phyloP scores from a whole-genome alignment of 2,888 invertebrate genomes.

The Bombylius major region DNA sequence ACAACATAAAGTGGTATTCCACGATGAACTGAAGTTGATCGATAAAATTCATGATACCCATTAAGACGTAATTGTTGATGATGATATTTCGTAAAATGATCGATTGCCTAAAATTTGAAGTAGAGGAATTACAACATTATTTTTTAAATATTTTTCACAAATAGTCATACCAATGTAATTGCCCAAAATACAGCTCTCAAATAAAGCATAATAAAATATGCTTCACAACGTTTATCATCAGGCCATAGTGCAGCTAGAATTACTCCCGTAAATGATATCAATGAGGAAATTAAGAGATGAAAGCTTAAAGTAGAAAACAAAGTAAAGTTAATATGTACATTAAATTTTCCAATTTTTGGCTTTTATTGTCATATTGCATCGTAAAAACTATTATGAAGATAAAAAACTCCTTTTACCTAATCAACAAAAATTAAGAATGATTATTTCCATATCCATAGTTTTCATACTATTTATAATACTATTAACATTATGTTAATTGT shows the following conservation, averaged over 20 bases:
- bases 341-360: too few species aligned
- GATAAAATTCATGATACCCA: constrained; percentile 57
- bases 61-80: constrained; percentile 49
- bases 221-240: constrained; percentile 38
- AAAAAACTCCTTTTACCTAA: too few species aligned
- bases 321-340: not conserved
- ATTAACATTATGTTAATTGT: too few species aligned
- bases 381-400: too few species aligned
- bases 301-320: constrained; percentile 19
- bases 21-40: constrained; percentile 45
- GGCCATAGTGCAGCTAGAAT: constrained; percentile 25
- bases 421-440: too few species aligned
- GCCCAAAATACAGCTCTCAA: constrained; percentile 45
- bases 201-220: constrained; percentile 47
- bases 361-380: too few species aligned
- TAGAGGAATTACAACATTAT: not conserved
- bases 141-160: not conserved
- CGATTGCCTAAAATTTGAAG: constrained; percentile 38
- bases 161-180: constrained; percentile 40
- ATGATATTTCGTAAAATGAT: constrained; percentile 44
- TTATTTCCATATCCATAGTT: too few species aligned
- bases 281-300: constrained; percentile 29
- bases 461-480: too few species aligned
- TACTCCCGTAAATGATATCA: constrained; percentile 31
- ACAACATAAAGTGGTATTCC: constrained; percentile 48